Conservation (phyloP, 2,888 invertebrate genomes). For the Argyresthia albistria region DNA sequence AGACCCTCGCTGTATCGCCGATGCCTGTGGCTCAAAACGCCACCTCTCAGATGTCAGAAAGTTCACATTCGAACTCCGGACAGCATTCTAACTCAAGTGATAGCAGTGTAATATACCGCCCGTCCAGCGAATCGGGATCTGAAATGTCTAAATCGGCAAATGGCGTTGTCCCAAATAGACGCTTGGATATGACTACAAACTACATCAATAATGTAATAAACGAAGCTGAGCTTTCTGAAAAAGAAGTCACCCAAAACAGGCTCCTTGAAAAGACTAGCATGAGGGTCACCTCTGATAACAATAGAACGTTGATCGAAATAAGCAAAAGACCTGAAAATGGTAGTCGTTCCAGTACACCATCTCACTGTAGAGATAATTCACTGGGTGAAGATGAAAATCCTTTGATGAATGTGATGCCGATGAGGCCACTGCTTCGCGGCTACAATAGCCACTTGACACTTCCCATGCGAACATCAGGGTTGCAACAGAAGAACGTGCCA, state of each 20-base stretch:
- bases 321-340: slow-evolving; percentile 38
- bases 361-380: slow-evolving; percentile 67
- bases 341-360: slow-evolving; percentile 60
- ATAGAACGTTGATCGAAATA: slow-evolving; percentile 43
- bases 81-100: slow-evolving; percentile 81
- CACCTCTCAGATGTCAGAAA: slow-evolving; percentile 76
- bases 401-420: slow-evolving; percentile 87
- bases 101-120: slow-evolving; percentile 81
- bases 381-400: slow-evolving; percentile 79
- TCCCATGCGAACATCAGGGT: slow-evolving; percentile 74
- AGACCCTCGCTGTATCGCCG: slow-evolving; percentile 78
- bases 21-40: slow-evolving; percentile 74
- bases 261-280: slow-evolving; percentile 30
- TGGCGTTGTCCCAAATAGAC: slow-evolving; percentile 60
- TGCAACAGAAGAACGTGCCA: slow-evolving; percentile 58
- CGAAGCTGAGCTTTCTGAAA: slow-evolving; percentile 66
- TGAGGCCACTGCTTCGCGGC: slow-evolving; percentile 88
- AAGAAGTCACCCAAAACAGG: slow-evolving; percentile 55
- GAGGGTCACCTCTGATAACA: slow-evolving; percentile 42
- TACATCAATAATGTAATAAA: slow-evolving; percentile 67
- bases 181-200: slow-evolving; percentile 63
- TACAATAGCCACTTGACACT: slow-evolving; percentile 85
- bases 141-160: slow-evolving; percentile 65
- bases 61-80: slow-evolving; percentile 74
- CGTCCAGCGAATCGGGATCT: slow-evolving; percentile 80